A percentile compares a stretch with the other conserved stretches of the same genome.
Conservation (phyloP, 2,888 invertebrate genomes). For the Piscicola geometra region DNA sequence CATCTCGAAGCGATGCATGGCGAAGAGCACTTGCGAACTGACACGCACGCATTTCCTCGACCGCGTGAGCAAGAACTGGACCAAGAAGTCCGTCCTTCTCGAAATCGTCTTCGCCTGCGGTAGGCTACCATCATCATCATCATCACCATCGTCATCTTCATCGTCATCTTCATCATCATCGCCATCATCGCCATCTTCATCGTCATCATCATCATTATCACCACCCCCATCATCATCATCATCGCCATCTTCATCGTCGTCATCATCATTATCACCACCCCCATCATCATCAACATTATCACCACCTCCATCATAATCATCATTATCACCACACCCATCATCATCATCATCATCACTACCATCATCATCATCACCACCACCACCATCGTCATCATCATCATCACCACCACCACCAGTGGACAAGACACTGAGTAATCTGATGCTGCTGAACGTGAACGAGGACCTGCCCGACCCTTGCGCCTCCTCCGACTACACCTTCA, state of each 20-base stretch:
- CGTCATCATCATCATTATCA: slow-evolving; percentile 13
- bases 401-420: not conserved
- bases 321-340: slow-evolving; percentile 22
- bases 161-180: slow-evolving; percentile 12
- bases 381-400: not conserved
- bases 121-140: not conserved
- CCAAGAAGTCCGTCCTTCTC: not conserved
- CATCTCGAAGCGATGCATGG: not conserved
- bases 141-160: not conserved
- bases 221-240: slow-evolving; percentile 6
- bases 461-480: slow-evolving; percentile 26
- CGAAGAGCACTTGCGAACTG: not conserved
- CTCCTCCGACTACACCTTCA: not conserved
- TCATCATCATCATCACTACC: slow-evolving; percentile 15
- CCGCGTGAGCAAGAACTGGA: not conserved
- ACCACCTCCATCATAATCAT: slow-evolving; percentile 30
- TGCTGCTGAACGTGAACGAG: not conserved
- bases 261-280: slow-evolving; percentile 35
- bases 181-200: not conserved
- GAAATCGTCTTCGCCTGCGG: slow-evolving; percentile 6
- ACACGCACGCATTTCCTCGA: not conserved
- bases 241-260: slow-evolving; percentile 11
- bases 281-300: slow-evolving; percentile 31
- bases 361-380: slow-evolving; percentile 5
- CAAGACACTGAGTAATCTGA: not conserved